These are phyloP conservation scores for Crypturellus undulatus DNA, from an alignment of 2,113 vertebrate genomes.

Conservation along the genomic window DNA sequence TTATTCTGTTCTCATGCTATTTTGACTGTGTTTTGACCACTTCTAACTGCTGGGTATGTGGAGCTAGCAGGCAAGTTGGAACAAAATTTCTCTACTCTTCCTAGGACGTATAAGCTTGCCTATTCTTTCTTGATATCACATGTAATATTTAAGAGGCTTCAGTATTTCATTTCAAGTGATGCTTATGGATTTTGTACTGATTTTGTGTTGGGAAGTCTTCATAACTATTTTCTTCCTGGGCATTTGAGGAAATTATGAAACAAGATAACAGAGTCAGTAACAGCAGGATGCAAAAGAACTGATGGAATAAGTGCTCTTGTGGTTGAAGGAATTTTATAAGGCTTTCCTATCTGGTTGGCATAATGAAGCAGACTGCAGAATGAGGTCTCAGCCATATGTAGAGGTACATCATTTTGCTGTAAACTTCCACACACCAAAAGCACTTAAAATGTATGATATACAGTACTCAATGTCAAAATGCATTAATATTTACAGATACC, in stretches of 20 bases:
- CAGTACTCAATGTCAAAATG: slow-evolving; percentile 21
- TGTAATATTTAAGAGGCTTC: background rate
- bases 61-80: background rate
- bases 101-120: accelerated
- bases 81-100: background rate
- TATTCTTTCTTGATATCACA: background rate
- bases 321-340: background rate
- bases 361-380: background rate
- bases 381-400: background rate
- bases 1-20: background rate
- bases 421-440: background rate
- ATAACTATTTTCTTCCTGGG: background rate
- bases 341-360: background rate
- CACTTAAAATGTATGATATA: slow-evolving; percentile 47
- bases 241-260: background rate
- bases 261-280: background rate
- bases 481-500: slow-evolving; percentile 58
- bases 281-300: background rate
- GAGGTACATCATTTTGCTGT: background rate
- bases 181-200: background rate
- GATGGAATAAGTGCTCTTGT: background rate
- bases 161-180: background rate
- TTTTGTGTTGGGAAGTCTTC: background rate
- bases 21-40: background rate
- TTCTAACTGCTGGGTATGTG: background rate